Evolutionary conservation across 2,113 vertebrate genomes (phyloP).

Genomic region (Osmerus eperlanus): DNA sequence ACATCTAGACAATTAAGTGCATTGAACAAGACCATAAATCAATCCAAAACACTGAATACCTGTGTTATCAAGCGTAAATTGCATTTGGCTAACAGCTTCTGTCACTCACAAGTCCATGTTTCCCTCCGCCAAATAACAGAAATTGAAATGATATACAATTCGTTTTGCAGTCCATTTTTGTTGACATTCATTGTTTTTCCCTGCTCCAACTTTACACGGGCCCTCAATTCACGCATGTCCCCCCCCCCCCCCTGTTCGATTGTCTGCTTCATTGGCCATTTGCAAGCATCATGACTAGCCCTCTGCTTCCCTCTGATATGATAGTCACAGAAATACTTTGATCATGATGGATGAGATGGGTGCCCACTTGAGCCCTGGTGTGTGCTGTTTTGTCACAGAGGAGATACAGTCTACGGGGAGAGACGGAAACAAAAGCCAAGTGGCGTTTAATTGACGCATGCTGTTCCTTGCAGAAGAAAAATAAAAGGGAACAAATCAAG

Average conservation of each 20-base stretch:
- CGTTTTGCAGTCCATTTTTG: constrained; percentile 30
- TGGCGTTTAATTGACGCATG: constrained; percentile 41
- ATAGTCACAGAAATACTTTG: constrained; percentile 56
- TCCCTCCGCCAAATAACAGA: not conserved
- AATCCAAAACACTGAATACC: not conserved
- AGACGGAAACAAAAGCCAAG: constrained; percentile 11
- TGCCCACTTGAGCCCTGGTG: constrained; percentile 10
- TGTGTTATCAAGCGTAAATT: not conserved
- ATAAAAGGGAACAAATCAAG: constrained; percentile 45
- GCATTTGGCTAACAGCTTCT: not conserved
- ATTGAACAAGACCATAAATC: constrained; percentile 5
- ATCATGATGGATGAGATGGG: constrained; percentile 61
- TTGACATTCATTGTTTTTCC: constrained; percentile 44
- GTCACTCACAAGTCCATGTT: constrained; percentile 1
- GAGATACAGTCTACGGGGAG: not conserved
- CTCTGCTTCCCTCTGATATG: constrained; percentile 52
- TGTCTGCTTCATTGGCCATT: constrained; percentile 54
- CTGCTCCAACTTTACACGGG: constrained; percentile 37
- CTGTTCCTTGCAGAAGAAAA: constrained; percentile 39
- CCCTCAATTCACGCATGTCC: constrained; percentile 21
- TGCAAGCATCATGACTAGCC: constrained; percentile 38
- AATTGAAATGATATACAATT: constrained; percentile 16
- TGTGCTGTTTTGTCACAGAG: constrained; percentile 30
- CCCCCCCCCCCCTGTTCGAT: constrained; percentile 32
- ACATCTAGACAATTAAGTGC: not conserved